Conservation (phyloP, 1,140 invertebrate genomes). For the Physella acuta region DNA sequence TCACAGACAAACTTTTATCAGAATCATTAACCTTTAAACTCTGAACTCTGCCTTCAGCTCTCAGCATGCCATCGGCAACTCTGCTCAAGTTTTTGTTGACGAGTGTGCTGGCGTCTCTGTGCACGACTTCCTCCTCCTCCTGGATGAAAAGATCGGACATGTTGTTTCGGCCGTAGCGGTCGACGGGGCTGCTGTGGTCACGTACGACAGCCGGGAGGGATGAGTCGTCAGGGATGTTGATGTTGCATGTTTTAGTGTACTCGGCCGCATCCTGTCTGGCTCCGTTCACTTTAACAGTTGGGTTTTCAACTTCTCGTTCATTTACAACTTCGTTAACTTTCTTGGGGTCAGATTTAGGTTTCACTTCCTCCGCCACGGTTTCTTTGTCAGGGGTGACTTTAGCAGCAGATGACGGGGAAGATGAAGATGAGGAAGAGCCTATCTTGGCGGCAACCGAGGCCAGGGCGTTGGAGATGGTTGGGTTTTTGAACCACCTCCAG, state of each 20-base stretch:
- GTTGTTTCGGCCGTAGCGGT: background rate
- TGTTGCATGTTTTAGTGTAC: background rate
- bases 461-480: constrained; percentile 19
- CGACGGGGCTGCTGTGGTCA: constrained; percentile 11
- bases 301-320: constrained; percentile 4
- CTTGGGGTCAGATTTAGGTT: background rate
- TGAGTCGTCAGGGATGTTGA: constrained; percentile 10
- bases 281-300: background rate
- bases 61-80: background rate
- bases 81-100: background rate
- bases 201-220: constrained; percentile 16
- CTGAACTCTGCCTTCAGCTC: background rate
- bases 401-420: background rate
- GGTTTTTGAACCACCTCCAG: constrained; percentile 19
- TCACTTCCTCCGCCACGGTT: background rate
- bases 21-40: background rate
- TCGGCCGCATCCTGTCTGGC: background rate
- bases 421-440: constrained; percentile 1
- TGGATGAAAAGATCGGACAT: constrained; percentile 11
- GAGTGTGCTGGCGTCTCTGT: background rate
- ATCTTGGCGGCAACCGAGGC: constrained; percentile 21
- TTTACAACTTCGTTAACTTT: background rate
- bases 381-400: background rate
- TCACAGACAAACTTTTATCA: background rate
- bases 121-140: background rate